phyloP scores from a whole-genome alignment of 2,888 invertebrate genomes.

The Luperina testacea region DNA sequence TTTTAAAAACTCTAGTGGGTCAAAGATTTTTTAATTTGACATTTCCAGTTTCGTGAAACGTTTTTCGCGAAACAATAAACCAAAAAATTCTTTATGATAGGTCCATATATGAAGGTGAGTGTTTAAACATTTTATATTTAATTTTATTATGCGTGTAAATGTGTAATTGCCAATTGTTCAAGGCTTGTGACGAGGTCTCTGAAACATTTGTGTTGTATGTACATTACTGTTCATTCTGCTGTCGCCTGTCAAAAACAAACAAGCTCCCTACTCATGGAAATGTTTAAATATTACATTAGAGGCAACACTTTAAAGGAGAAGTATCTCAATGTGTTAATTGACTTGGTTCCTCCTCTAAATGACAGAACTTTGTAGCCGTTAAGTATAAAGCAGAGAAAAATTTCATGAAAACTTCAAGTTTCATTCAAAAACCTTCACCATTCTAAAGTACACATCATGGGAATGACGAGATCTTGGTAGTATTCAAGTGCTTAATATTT shows the following conservation, averaged over 20 bases:
- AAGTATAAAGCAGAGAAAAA: not conserved
- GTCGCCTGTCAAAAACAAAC: slow-evolving; percentile 15
- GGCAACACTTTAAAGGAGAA: not conserved
- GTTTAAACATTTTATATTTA: slow-evolving; percentile 63
- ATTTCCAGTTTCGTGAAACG: slow-evolving; percentile 86
- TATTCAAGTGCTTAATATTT: slow-evolving; percentile 14
- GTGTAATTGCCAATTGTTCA: slow-evolving; percentile 30
- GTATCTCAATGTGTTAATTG: slow-evolving; percentile 19
- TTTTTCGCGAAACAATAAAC: slow-evolving; percentile 85
- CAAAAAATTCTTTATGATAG: slow-evolving; percentile 88
- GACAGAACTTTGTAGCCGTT: not conserved
- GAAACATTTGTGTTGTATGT: slow-evolving; percentile 36
- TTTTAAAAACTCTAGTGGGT: slow-evolving; percentile 68
- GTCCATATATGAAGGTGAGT: slow-evolving; percentile 90
- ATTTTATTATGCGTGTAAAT: slow-evolving; percentile 27
- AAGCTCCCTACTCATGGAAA: not conserved
- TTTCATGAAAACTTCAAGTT: slow-evolving; percentile 5
- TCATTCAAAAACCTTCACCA: not conserved
- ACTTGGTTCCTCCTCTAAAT: not conserved
- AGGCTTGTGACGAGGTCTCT: slow-evolving; percentile 39
- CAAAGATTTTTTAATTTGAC: slow-evolving; percentile 60
- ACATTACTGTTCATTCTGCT: not conserved
- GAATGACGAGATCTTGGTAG: not conserved
- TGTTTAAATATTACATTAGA: slow-evolving; percentile 44
- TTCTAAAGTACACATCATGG: not conserved